These are phyloP conservation scores for Borostomias antarcticus DNA, from an alignment of 2,797 vertebrate genomes.

Conservation along the genomic window DNA sequence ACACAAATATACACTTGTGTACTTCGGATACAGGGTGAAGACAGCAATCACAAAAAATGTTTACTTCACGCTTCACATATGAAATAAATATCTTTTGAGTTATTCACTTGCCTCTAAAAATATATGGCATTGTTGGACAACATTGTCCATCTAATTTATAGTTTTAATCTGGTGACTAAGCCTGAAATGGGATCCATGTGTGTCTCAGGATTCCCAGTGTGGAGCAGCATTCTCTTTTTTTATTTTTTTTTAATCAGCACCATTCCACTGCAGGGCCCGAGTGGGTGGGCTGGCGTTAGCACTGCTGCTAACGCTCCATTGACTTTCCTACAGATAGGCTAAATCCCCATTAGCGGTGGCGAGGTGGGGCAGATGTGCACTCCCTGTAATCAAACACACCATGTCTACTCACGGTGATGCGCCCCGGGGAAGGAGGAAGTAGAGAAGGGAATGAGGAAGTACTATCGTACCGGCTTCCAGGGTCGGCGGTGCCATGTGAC, in stretches of 20 bases:
- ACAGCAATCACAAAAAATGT: conserved; percentile 68
- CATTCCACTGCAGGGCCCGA: conserved; percentile 60
- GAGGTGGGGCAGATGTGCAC: conserved; percentile 50
- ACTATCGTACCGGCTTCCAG: conserved; percentile 97
- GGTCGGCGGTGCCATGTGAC: conserved; percentile 91
- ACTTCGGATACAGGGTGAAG: conserved; percentile 72
- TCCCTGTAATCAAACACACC: conserved; percentile 52
- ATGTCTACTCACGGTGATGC: conserved; percentile 62
- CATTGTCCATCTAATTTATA: conserved; percentile 61
- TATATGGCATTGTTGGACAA: conserved; percentile 62
- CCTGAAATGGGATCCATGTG: conserved; percentile 63
- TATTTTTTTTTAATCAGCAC: conserved; percentile 71
- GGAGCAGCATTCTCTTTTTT: conserved; percentile 62
- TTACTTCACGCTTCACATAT: conserved; percentile 71
- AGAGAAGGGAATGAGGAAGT: conserved; percentile 47
- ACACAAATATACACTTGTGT: conserved; percentile 87
- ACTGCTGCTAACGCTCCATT: conserved; percentile 37
- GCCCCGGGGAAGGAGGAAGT: conserved; percentile 47
- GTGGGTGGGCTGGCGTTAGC: conserved; percentile 55
- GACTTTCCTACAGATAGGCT: conserved; percentile 37
- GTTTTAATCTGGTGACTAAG: conserved; percentile 51
- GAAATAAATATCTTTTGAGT: conserved; percentile 75
- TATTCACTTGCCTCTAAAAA: conserved; percentile 49
- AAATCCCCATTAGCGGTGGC: conserved; percentile 28
- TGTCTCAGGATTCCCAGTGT: conserved; percentile 61